Evolutionary conservation across 2,888 invertebrate genomes (phyloP).

Genomic region (Lamellibrachia columna): DNA sequence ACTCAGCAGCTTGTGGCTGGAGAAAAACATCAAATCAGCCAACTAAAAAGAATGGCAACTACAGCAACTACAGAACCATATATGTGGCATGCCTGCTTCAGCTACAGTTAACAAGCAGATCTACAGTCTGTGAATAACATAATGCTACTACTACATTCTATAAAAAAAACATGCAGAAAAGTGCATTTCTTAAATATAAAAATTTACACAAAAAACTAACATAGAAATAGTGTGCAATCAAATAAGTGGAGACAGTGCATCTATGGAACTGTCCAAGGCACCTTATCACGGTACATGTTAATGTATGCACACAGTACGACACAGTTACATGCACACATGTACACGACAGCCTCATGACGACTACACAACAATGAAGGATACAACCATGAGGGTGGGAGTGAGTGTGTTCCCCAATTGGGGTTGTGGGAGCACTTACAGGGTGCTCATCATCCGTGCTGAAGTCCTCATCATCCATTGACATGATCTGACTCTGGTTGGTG

Average conservation of each 20-base stretch:
- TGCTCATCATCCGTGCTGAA: conserved; percentile 80
- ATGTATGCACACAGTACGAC: not conserved
- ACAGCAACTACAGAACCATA: not conserved
- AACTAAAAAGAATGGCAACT: not conserved
- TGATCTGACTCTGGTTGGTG: conserved; percentile 71
- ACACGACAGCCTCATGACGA: not conserved
- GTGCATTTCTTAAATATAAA: not conserved
- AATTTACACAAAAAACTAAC: not conserved
- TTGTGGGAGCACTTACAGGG: conserved; percentile 70
- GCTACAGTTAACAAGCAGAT: not conserved
- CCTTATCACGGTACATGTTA: not conserved
- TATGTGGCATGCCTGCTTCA: not conserved
- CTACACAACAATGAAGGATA: not conserved
- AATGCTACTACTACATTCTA: not conserved
- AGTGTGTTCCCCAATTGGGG: not conserved
- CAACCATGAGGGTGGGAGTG: not conserved
- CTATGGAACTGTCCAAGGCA: not conserved
- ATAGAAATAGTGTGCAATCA: not conserved
- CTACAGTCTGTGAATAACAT: not conserved
- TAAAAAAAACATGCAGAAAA: not conserved
- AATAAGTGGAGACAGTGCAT: not conserved
- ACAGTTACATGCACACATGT: not conserved
- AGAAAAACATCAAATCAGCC: not conserved
- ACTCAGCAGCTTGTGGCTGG: not conserved
- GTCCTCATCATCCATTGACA: conserved; percentile 97